Evolutionary conservation across 2,113 vertebrate species (phyloP).

Genomic region (Argyrosomus japonicus): DNA sequence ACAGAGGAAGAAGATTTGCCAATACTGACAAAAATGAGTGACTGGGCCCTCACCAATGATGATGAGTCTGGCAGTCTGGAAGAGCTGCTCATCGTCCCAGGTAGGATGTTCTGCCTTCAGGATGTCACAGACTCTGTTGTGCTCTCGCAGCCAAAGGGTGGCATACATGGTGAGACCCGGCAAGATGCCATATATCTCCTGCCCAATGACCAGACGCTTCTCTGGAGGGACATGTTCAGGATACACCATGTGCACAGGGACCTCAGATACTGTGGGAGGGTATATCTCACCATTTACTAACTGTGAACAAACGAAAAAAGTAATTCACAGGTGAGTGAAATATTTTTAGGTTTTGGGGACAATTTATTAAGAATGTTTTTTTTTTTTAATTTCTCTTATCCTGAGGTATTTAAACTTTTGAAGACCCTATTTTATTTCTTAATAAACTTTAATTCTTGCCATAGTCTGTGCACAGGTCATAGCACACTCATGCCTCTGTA

Average conservation of each 20-base stretch:
- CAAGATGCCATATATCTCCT: slow-evolving; percentile 92
- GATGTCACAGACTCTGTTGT: slow-evolving; percentile 95
- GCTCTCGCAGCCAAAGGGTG: slow-evolving; percentile 95
- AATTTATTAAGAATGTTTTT: background rate
- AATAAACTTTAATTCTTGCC: background rate
- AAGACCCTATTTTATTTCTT: background rate
- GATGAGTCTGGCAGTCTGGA: slow-evolving; percentile 94
- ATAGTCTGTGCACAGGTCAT: background rate
- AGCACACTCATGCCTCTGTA: background rate
- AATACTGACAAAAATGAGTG: background rate
- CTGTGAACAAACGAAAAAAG: slow-evolving; percentile 69
- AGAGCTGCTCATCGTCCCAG: slow-evolving; percentile 95
- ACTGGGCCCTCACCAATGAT: slow-evolving; percentile 88
- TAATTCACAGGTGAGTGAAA: background rate
- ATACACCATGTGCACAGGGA: slow-evolving; percentile 90
- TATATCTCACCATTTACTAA: slow-evolving; percentile 91
- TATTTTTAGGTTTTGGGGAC: background rate
- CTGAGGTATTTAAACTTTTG: background rate
- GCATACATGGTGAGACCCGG: slow-evolving; percentile 91
- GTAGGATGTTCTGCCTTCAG: slow-evolving; percentile 91
- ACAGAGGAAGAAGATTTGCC: background rate
- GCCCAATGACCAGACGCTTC: slow-evolving; percentile 88
- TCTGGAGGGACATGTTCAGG: slow-evolving; percentile 72
- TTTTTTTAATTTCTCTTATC: background rate
- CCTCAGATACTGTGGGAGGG: slow-evolving; percentile 85